Evolutionary conservation across 2,888 invertebrate genomes (phyloP), one percentile per base, ranked within the genome.

Genomic region (Thera britannica): DNA sequence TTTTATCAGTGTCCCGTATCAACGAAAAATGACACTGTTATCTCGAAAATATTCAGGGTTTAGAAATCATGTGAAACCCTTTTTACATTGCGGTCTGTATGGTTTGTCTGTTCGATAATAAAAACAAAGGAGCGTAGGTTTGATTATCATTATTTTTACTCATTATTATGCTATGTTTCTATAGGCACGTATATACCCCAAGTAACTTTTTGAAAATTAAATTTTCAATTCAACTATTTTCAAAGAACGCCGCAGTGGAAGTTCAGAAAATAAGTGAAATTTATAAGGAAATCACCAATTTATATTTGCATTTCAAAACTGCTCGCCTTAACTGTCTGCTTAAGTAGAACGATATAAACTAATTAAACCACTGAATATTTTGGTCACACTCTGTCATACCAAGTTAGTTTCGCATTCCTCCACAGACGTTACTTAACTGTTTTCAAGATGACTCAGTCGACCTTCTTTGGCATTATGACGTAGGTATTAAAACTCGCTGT

Each of bases 291-390:
- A 46, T 46, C 44, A 46, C 44, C 9, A 46, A 46, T 8, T 9
- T 46, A 2, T 46, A 46, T 52, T 34, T 34, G 46, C 51, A 65
- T 63, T 67, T 59, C 41, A 55, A 60, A 63, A 59, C 51, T 23
- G n/a, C 1, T 23, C 23, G 23, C 35, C 55, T 41, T 11, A 38
- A 60, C n/a, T 60, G 23, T 56, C 51, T 23, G 58, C 58, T 59
- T 61, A 70, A 71, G 65, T 72, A 41, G 63, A 49, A 58, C 66
- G 68, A 72, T 68, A 59, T 68, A 65, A 71, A 74, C 68, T 68
- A 70, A 73, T 74, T 72, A 74, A 67, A 67, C 63, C 56, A 62
- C 62, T 72, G 70, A 75, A 75, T 73, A 75, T 75, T 75, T 73
- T 68, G 70, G 73, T 72, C 73, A 75, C 73, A 73, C 70, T 72